Conservation (phyloP, 1,140 invertebrate species). For the Notospermus geniculatus region DNA sequence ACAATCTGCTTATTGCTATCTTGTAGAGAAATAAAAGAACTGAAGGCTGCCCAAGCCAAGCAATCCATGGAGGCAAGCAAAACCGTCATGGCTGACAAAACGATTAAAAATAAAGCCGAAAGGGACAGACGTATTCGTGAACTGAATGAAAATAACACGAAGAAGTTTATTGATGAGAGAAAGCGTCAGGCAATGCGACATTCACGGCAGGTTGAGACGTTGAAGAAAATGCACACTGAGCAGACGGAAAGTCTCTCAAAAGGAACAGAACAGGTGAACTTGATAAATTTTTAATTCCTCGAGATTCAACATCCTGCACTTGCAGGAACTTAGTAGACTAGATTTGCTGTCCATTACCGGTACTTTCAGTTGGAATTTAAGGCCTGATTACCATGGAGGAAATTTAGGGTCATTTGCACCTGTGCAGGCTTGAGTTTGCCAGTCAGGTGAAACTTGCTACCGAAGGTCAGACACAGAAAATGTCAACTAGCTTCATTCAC, state of each 20-base stretch:
- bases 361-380: not conserved
- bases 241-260: slow-evolving; percentile 86
- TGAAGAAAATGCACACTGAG: slow-evolving; percentile 88
- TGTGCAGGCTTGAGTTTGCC: not conserved
- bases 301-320: not conserved
- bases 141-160: slow-evolving; percentile 98
- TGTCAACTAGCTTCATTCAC: too few species aligned
- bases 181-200: slow-evolving; percentile 85
- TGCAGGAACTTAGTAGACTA: not conserved
- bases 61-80: slow-evolving; percentile 94
- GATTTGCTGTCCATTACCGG: not conserved
- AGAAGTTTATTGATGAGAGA: slow-evolving; percentile 97
- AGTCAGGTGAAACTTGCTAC: not conserved
- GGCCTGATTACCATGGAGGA: not conserved
- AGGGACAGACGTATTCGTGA: slow-evolving; percentile 83
- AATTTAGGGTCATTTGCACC: slow-evolving; percentile 14
- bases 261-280: slow-evolving; percentile 84
- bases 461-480: too few species aligned
- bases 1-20: not conserved
- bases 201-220: slow-evolving; percentile 87
- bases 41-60: slow-evolving; percentile 93
- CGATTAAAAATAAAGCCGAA: slow-evolving; percentile 94
- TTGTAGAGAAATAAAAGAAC: slow-evolving; percentile 87
- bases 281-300: not conserved
- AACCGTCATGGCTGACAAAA: slow-evolving; percentile 93